These are phyloP conservation scores for Chionis minor DNA, from an alignment of 2,113 vertebrate species.

Conservation along the genomic window DNA sequence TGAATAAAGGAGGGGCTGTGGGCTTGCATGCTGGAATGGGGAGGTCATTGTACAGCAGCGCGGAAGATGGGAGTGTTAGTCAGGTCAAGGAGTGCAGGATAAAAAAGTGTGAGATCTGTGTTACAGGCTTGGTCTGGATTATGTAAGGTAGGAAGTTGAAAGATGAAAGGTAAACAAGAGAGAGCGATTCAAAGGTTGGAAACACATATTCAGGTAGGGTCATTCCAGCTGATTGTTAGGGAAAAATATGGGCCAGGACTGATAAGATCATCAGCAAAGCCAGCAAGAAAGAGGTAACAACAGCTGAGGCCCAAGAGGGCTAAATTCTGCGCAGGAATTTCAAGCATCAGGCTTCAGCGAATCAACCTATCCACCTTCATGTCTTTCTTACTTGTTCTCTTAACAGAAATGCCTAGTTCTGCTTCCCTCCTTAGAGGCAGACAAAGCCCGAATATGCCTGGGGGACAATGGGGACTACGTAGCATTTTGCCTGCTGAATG, in stretches of 20 bases:
- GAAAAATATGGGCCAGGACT: neutral
- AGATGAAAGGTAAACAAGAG: conserved; percentile 21
- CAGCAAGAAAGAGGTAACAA: neutral
- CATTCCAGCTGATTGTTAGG: neutral
- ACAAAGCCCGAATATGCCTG: neutral
- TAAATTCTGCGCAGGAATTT: neutral
- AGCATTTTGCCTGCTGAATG: neutral
- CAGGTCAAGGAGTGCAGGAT: conserved; percentile 53
- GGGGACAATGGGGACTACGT: neutral
- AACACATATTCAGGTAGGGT: neutral
- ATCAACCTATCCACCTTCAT: neutral
- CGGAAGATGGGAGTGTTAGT: neutral
- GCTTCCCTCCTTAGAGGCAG: neutral
- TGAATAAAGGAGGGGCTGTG: conserved; percentile 59
- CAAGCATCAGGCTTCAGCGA: neutral
- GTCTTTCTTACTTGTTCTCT: neutral
- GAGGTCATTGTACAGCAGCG: conserved; percentile 26
- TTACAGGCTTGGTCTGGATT: conserved; percentile 24
- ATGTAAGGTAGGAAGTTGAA: conserved; percentile 17
- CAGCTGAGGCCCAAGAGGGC: neutral
- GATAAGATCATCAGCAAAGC: conserved; percentile 34
- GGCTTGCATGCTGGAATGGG: conserved; percentile 35
- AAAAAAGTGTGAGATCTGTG: conserved; percentile 45
- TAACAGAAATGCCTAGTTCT: neutral
- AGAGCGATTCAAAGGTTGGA: neutral